phyloP scores from a whole-genome alignment of 2,113 vertebrate species.

The Microtus pennsylvanicus region DNA sequence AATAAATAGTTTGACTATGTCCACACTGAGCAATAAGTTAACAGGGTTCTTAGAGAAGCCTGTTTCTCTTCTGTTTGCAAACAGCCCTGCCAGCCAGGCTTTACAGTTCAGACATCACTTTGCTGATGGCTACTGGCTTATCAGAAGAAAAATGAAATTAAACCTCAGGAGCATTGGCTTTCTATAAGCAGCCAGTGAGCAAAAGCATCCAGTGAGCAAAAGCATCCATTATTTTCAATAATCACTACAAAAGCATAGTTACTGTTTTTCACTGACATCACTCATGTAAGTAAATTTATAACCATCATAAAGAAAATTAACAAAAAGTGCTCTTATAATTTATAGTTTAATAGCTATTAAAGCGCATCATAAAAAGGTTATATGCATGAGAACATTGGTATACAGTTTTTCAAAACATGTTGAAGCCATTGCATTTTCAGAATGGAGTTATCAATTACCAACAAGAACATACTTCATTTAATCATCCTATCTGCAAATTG shows the following conservation, averaged over 20 bases:
- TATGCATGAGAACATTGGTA: background rate
- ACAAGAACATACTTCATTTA: conserved; percentile 54
- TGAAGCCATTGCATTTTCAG: background rate
- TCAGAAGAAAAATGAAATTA: conserved; percentile 28
- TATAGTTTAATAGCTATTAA: conserved; percentile 36
- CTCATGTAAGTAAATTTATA: conserved; percentile 50
- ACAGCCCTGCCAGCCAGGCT: background rate
- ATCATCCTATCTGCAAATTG: conserved; percentile 27
- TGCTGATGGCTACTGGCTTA: background rate
- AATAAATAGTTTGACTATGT: background rate
- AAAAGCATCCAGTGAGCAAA: conserved; percentile 32
- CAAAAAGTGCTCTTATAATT: conserved; percentile 38
- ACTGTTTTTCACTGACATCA: conserved; percentile 20
- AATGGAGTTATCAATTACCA: conserved; percentile 59
- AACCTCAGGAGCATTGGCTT: background rate
- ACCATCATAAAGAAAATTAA: conserved; percentile 59
- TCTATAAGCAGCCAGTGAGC: conserved; percentile 23
- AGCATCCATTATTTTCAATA: conserved; percentile 11
- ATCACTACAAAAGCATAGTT: conserved; percentile 27
- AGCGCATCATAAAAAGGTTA: background rate
- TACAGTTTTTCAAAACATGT: conserved; percentile 31
- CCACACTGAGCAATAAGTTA: background rate
- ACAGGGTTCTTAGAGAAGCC: background rate
- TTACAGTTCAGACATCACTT: background rate
- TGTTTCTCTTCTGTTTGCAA: background rate